Percentiles rank a stretch among this genome's conserved stretches.
Evolutionary conservation across 2,888 invertebrate species (phyloP).

Genomic region (Orthosia gracilis): DNA sequence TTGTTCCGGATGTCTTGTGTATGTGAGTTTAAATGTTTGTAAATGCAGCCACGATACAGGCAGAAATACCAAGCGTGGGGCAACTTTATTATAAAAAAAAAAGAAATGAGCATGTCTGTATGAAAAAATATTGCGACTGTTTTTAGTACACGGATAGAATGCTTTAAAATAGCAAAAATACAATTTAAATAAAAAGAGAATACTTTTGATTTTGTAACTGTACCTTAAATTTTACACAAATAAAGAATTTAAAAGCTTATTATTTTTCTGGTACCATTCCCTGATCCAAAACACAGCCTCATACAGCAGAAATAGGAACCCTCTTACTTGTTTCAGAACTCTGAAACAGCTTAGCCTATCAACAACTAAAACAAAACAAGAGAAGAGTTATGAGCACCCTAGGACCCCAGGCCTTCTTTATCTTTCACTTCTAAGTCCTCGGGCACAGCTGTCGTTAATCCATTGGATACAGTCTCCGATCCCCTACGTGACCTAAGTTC

Average conservation of each 20-base stretch:
- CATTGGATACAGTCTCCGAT: conserved; percentile 36
- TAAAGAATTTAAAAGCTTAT: not conserved
- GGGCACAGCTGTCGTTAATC: conserved; percentile 51
- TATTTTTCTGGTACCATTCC: not conserved
- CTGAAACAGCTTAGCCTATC: not conserved
- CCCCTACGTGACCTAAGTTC: conserved; percentile 55
- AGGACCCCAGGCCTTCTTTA: conserved; percentile 10
- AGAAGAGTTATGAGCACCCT: conserved; percentile 9
- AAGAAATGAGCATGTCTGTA: no score
- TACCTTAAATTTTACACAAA: not conserved
- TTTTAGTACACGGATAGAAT: no score
- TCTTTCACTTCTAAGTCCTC: conserved; percentile 27
- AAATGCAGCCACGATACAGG: no score
- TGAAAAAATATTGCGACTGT: no score
- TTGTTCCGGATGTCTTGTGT: no score
- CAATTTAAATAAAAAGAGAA: no score
- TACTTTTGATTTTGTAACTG: no score
- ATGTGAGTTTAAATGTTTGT: no score
- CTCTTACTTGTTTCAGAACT: not conserved
- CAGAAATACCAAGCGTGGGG: no score
- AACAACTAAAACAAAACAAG: conserved; percentile 2
- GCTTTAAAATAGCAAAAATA: no score
- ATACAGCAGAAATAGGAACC: no score
- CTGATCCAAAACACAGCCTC: not conserved
- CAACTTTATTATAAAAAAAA: no score